Conservation (phyloP, 2,113 vertebrate genomes). For the Amazona guildingii region DNA sequence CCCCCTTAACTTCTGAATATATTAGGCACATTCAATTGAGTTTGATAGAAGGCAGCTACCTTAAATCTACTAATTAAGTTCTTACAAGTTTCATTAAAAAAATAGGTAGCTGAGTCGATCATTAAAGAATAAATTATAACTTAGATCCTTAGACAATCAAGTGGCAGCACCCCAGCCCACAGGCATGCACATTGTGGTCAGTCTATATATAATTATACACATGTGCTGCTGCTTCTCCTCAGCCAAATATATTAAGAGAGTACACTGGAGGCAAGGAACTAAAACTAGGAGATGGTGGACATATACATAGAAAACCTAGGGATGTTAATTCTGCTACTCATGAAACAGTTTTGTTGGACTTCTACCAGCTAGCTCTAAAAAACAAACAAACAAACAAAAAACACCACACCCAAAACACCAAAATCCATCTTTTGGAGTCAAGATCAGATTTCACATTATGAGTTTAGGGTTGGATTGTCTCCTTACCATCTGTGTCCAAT, state of each 20-base stretch:
- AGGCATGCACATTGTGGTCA: accelerated
- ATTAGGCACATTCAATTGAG: not conserved
- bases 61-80: not conserved
- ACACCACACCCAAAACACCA: accelerated
- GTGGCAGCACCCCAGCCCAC: accelerated
- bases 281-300: not conserved
- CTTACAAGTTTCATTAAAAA: not conserved
- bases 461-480: not conserved
- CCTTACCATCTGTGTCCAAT: no score
- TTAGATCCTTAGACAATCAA: not conserved
- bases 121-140: not conserved
- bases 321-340: not conserved
- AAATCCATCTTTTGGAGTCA: not conserved
- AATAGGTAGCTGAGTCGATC: not conserved
- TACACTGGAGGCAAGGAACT: not conserved
- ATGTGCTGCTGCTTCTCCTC: not conserved
- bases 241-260: not conserved
- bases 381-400: not conserved
- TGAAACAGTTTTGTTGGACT: not conserved
- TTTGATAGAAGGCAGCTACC: not conserved
- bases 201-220: not conserved
- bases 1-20: not conserved
- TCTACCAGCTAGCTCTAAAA: not conserved
- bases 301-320: not conserved
- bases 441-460: not conserved